Conservation (phyloP, 1,140 invertebrate genomes). For the Tetragonula clypearis region DNA sequence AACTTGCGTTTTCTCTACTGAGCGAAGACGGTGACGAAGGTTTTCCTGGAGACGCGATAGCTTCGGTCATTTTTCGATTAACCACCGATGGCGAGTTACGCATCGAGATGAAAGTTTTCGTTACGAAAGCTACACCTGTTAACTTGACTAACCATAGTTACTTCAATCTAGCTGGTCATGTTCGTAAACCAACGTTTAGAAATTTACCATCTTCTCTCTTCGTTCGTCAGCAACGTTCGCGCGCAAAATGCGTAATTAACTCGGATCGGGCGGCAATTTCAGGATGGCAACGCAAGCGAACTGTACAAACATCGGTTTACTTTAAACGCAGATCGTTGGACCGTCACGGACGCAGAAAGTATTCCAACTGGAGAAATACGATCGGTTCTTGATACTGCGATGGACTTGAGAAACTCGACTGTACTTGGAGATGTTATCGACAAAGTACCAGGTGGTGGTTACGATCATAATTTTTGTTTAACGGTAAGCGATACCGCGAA, state of each 20-base stretch:
- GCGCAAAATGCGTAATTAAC: background rate
- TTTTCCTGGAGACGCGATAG: slow-evolving; percentile 90
- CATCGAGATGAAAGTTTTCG: slow-evolving; percentile 88
- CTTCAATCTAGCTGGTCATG: slow-evolving; percentile 95
- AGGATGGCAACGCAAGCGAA: slow-evolving; percentile 80
- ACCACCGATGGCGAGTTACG: slow-evolving; percentile 87
- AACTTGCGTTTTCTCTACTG: slow-evolving; percentile 83
- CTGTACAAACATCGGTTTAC: slow-evolving; percentile 88
- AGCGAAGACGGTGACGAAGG: slow-evolving; percentile 93
- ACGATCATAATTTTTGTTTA: slow-evolving; percentile 87
- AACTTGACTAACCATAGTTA: slow-evolving; percentile 97
- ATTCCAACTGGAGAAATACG: slow-evolving; percentile 91
- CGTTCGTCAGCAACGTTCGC: background rate
- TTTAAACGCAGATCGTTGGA: slow-evolving; percentile 90
- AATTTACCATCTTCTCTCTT: background rate
- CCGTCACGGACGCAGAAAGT: slow-evolving; percentile 87
- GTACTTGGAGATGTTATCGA: slow-evolving; percentile 81
- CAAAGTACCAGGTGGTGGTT: slow-evolving; percentile 82
- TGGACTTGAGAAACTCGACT: slow-evolving; percentile 83
- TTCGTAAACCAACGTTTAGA: slow-evolving; percentile 68
- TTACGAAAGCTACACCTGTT: slow-evolving; percentile 90
- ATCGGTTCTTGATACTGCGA: slow-evolving; percentile 82
- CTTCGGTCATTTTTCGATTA: slow-evolving; percentile 87
- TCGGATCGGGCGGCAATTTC: slow-evolving; percentile 42
- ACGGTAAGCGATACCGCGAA: slow-evolving; percentile 38